These are phyloP conservation scores for Eumerus sabulonum DNA, from an alignment of 2,888 invertebrate genomes.

Conservation along the genomic window DNA sequence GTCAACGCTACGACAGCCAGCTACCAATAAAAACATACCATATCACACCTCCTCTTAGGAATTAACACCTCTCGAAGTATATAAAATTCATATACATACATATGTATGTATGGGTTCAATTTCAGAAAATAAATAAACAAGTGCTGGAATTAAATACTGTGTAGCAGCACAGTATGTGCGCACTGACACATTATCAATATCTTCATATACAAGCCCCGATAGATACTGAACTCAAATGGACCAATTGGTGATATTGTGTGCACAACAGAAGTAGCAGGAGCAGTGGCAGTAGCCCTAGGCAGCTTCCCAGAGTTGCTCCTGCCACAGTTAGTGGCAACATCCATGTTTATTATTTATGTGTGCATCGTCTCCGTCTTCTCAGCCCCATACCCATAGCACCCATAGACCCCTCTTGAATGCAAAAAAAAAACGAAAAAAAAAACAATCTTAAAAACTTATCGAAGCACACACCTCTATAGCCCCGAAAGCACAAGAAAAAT, in stretches of 20 bases:
- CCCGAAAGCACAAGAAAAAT: conserved; percentile 62
- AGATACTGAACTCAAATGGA: conserved; percentile 67
- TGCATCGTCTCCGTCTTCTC: conserved; percentile 24
- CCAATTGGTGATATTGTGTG: conserved; percentile 68
- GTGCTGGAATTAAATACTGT: conserved; percentile 65
- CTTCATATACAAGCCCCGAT: conserved; percentile 57
- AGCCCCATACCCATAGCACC: conserved; percentile 15
- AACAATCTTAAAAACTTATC: conserved; percentile 63
- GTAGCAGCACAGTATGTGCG: conserved; percentile 59
- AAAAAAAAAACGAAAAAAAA: conserved; percentile 29
- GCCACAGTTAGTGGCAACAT: conserved; percentile 47
- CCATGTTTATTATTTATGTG: conserved; percentile 65
- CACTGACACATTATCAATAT: conserved; percentile 69
- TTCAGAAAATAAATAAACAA: conserved; percentile 64
- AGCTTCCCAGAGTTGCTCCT: conserved; percentile 29
- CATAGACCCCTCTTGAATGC: conserved; percentile 9
- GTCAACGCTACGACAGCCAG: conserved; percentile 21
- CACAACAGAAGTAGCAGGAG: conserved; percentile 42
- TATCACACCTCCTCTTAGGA: conserved; percentile 50
- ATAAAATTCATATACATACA: conserved; percentile 11
- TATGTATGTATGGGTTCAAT: conserved; percentile 33
- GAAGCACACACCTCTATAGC: conserved; percentile 63
- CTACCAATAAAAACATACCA: conserved; percentile 48
- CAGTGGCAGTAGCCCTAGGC: conserved; percentile 22
- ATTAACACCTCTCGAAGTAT: conserved; percentile 55